Percentiles rank a stretch among this genome's conserved stretches.
phyloP scores from a whole-genome alignment of 2,797 vertebrate genomes.

The Lutjanus campechanus region DNA sequence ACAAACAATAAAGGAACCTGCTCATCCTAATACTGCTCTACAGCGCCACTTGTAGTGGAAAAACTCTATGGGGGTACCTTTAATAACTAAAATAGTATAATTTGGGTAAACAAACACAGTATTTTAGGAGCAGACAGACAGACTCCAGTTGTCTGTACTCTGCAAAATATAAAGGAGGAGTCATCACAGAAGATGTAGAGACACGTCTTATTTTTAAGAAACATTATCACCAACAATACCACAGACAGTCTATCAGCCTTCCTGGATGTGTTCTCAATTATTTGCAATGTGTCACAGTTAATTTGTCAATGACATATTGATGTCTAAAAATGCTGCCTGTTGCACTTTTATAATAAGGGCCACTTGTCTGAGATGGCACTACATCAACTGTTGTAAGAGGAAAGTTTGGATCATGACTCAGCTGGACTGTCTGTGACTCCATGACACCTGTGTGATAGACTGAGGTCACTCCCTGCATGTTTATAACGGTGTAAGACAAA shows the following conservation, averaged over 20 bases:
- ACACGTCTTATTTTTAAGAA: slow-evolving; percentile 13
- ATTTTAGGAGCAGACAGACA: slow-evolving; percentile 40
- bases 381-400: slow-evolving; percentile 43
- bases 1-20: no score
- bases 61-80: slow-evolving; percentile 8
- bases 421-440: slow-evolving; percentile 62
- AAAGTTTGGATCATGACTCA: slow-evolving; percentile 69
- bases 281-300: slow-evolving; percentile 44
- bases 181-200: not conserved
- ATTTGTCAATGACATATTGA: slow-evolving; percentile 34
- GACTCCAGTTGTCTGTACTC: slow-evolving; percentile 25
- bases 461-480: slow-evolving; percentile 70
- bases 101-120: slow-evolving; percentile 27
- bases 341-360: slow-evolving; percentile 34
- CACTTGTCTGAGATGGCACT: slow-evolving; percentile 30
- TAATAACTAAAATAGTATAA: slow-evolving; percentile 41
- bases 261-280: slow-evolving; percentile 28
- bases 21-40: no score
- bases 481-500: slow-evolving; percentile 66
- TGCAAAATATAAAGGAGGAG: slow-evolving; percentile 13
- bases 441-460: slow-evolving; percentile 74
- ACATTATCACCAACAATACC: slow-evolving; percentile 35
- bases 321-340: slow-evolving; percentile 43
- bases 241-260: slow-evolving; percentile 34
- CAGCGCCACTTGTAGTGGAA: not conserved